A percentile compares a stretch with the other conserved stretches of the same genome.
Evolutionary conservation across 2,888 invertebrate species (phyloP).

Genomic region (Protodeltote pygarga): DNA sequence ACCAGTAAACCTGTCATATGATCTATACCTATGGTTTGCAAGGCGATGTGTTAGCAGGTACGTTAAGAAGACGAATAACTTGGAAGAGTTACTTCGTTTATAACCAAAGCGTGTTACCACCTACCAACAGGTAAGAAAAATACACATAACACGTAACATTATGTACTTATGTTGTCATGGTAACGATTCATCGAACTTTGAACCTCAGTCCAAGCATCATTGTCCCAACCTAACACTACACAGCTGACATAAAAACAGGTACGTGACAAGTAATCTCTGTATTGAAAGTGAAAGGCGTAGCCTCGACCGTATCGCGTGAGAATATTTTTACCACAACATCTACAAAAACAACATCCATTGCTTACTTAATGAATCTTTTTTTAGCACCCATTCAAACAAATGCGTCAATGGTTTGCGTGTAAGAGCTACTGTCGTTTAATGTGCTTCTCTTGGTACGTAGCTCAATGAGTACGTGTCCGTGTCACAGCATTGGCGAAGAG

Average conservation of each 20-base stretch:
- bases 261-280: constrained; percentile 51
- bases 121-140: constrained; percentile 3
- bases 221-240: constrained; percentile 37
- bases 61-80: too few species aligned
- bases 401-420: constrained; percentile 38
- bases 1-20: too few species aligned
- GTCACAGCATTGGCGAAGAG: constrained; percentile 46
- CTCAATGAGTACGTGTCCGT: constrained; percentile 46
- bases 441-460: constrained; percentile 24
- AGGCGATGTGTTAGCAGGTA: too few species aligned
- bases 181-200: constrained; percentile 41
- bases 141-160: constrained; percentile 4
- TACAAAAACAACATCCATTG: constrained; percentile 35
- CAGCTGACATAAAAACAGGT: constrained; percentile 46
- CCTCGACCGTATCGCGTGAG: constrained; percentile 58
- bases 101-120: neutral
- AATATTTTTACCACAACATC: constrained; percentile 41
- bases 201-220: constrained; percentile 24
- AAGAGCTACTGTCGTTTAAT: neutral
- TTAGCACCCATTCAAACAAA: constrained; percentile 19
- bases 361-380: constrained; percentile 18
- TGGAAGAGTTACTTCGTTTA: too few species aligned
- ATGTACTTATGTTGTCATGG: constrained; percentile 17
- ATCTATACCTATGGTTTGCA: too few species aligned
- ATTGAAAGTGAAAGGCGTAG: constrained; percentile 69